Evolutionary conservation across 2,888 invertebrate genomes (phyloP).

Genomic region (Acanthosepion lycidas): DNA sequence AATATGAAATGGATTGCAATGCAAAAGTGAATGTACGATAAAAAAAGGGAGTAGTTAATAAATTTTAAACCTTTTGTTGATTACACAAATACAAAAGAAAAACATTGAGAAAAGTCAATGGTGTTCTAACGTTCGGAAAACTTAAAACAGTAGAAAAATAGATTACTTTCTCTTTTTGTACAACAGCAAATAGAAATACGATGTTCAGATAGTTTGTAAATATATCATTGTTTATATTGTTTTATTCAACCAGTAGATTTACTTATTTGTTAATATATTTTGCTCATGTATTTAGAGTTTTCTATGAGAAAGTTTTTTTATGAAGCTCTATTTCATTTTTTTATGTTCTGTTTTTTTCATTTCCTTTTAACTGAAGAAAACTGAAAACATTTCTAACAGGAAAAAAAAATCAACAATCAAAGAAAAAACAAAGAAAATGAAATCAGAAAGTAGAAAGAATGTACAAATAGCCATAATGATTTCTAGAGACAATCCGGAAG

Average conservation of each 20-base stretch:
- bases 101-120: too few relatives aligned
- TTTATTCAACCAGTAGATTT: background rate
- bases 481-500: background rate
- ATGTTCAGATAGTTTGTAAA: background rate
- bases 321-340: background rate
- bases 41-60: too few relatives aligned
- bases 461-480: background rate
- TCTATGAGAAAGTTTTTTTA: background rate
- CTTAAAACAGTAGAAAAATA: too few relatives aligned
- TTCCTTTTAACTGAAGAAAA: slow-evolving; percentile 24
- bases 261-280: background rate
- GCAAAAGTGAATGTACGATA: too few relatives aligned
- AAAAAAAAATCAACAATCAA: background rate
- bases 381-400: too few relatives aligned
- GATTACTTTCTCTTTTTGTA: background rate
- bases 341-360: background rate
- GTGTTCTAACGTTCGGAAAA: too few relatives aligned
- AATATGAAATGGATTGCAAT: too few relatives aligned
- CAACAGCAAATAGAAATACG: background rate
- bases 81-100: too few relatives aligned
- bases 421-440: background rate
- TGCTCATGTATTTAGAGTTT: background rate
- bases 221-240: background rate
- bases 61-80: too few relatives aligned
- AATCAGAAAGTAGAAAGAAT: background rate